These are phyloP conservation scores for Neodiprion virginianus DNA, from an alignment of 1,140 invertebrate genomes.

Conservation along the genomic window DNA sequence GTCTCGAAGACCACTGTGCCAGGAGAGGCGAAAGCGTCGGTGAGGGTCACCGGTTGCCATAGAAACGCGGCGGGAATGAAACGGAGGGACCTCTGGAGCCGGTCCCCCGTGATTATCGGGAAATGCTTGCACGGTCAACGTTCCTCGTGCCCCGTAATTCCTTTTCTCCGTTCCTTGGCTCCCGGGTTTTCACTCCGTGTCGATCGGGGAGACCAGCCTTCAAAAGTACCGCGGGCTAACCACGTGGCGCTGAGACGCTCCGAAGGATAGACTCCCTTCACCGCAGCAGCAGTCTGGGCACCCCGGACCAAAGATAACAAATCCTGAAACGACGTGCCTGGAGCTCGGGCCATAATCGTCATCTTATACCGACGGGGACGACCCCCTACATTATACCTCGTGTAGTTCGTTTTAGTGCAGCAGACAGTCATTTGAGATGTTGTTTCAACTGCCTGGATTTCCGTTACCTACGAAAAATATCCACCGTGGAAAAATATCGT, in stretches of 20 bases:
- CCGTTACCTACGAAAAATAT: not conserved
- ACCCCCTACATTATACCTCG: not conserved
- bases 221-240: not conserved
- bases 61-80: not conserved
- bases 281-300: not conserved
- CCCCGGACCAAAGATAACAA: slow-evolving; percentile 7
- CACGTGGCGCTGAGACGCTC: not conserved
- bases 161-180: too few species aligned
- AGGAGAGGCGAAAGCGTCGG: not conserved
- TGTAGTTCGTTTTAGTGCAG: too few species aligned
- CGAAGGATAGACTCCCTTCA: not conserved
- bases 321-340: slow-evolving; percentile 2
- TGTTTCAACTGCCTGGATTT: not conserved
- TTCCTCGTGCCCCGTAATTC: too few species aligned
- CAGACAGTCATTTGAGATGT: not conserved
- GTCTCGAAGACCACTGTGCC: not conserved
- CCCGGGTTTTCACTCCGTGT: too few species aligned
- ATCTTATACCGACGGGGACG: not conserved
- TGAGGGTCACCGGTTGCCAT: not conserved
- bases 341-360: not conserved
- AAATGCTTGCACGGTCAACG: not conserved
- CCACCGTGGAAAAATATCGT: not conserved
- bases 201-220: not conserved
- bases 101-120: not conserved
- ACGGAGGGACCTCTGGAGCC: not conserved